Evolutionary conservation across 2,888 invertebrate genomes (phyloP), one percentile per base, ranked within the genome.

Genomic region (Notodromas monacha): DNA sequence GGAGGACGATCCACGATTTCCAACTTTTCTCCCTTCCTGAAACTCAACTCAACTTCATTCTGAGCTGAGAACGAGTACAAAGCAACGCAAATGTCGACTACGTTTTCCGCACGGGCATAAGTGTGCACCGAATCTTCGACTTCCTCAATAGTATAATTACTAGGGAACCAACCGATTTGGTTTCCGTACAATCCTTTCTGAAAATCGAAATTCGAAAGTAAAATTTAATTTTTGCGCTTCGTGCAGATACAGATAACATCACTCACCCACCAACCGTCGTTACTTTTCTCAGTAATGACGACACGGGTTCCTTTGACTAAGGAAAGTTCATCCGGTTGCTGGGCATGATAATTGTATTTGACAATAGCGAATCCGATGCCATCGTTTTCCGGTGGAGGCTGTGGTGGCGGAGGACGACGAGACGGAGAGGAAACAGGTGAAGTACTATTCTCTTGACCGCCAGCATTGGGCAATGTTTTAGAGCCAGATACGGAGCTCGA

Each of bases 1-100:
- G 72, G 65, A 5, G 92, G 89, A 45, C 86, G 67, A 55, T 89
- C 89, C 37, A 96, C 59, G 40, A 96, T 79, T 54, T 89, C 86
- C 39, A 96, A 56, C 30, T 77, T 63, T 54, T 96, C 92, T 31
- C 84, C 84, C 48, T 89, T 89, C 49, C 84, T 79, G 51, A 89
- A 92, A 38, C 77, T 76, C 40, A 92, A 54, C 55, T 92, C 89
- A 49, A 86, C 84, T 48, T 77, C 77, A 51, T 76, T 79, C 51
- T 76, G 77, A 14, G 81, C 74, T 12, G 42, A 69, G 50, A 81
- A 81, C 38, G 74, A 73, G 51, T 89, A 89, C 32, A 89, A 59
- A 15, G 89, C 84, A 39, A 84, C 74, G 43, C 86, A 84, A 45
- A 81, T 77, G 47, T 89, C 86, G 31, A 84, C 58, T n/a, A 79